These are phyloP conservation scores for Pegoplata infirma DNA, from an alignment of 2,888 invertebrate species.

Conservation along the genomic window DNA sequence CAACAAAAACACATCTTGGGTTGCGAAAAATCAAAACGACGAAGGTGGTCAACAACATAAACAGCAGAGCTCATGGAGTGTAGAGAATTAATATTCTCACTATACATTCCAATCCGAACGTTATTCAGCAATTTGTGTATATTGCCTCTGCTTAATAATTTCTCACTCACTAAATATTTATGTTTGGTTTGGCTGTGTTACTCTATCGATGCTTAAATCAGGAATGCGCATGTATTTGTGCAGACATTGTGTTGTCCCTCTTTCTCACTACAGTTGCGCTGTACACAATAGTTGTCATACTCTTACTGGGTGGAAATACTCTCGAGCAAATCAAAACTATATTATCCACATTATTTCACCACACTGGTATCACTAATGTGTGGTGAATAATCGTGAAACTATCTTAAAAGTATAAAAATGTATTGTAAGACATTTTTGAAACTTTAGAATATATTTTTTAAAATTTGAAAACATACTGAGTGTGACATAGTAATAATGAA, in stretches of 20 bases:
- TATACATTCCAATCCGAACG: constrained; percentile 14
- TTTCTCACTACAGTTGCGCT: neutral
- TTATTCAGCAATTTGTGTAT: constrained; percentile 22
- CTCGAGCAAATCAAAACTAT: constrained; percentile 30
- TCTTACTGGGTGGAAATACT: constrained; percentile 16
- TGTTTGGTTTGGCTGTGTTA: neutral
- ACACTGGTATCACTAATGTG: neutral
- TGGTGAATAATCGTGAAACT: too few relatives aligned
- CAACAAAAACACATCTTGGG: constrained; percentile 31
- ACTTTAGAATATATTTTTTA: too few relatives aligned
- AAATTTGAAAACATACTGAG: too few relatives aligned
- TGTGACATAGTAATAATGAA: too few relatives aligned
- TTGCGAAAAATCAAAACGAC: constrained; percentile 37
- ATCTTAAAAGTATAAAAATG: too few relatives aligned
- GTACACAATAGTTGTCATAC: constrained; percentile 46
- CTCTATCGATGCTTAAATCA: neutral
- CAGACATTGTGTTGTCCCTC: constrained; percentile 7
- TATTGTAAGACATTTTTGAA: too few relatives aligned
- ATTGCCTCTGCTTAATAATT: neutral
- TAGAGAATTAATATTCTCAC: constrained; percentile 20
- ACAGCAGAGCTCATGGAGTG: neutral
- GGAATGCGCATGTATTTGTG: constrained; percentile 37
- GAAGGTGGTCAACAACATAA: constrained; percentile 49
- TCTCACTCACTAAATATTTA: neutral
- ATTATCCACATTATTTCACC: neutral